Evolutionary conservation across 2,888 invertebrate genomes (phyloP).

Genomic region (Volucella zonaria): DNA sequence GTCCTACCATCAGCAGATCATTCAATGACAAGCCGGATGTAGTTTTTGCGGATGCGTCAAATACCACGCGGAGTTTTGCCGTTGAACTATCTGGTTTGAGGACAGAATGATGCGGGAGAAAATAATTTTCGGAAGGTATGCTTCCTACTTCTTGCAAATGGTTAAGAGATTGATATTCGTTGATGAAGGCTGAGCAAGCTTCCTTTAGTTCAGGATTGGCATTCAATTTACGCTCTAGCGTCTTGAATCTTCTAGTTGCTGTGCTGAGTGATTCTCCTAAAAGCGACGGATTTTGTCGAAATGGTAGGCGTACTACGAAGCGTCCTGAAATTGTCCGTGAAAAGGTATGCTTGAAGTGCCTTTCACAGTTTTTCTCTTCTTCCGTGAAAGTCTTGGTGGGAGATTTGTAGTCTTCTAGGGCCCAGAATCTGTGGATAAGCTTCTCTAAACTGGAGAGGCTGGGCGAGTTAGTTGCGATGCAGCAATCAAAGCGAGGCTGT

Average conservation of each 20-base stretch:
- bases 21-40: conserved; percentile 71
- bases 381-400: neutral
- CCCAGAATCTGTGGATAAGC: too few relatives aligned
- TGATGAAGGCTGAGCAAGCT: conserved; percentile 2
- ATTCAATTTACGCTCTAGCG: neutral
- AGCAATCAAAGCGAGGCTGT: too few relatives aligned
- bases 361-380: conserved; percentile 9
- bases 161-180: conserved; percentile 7
- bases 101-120: too few relatives aligned
- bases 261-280: conserved; percentile 6
- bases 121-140: too few relatives aligned
- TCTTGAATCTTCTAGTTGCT: conserved; percentile 5
- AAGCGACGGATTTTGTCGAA: conserved; percentile 2
- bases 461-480: too few relatives aligned
- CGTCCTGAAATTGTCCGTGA: conserved; percentile 11
- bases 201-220: too few relatives aligned
- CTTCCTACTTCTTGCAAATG: conserved; percentile 7
- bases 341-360: too few relatives aligned
- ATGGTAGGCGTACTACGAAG: conserved; percentile 9
- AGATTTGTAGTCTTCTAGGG: neutral
- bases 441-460: too few relatives aligned
- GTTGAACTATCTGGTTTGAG: too few relatives aligned
- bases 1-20: conserved; percentile 73
- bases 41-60: conserved; percentile 21
- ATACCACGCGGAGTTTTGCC: too few relatives aligned